These are phyloP conservation scores for Drosophila pectinifera DNA, from an alignment of 1,140 invertebrate species.

Conservation along the genomic window DNA sequence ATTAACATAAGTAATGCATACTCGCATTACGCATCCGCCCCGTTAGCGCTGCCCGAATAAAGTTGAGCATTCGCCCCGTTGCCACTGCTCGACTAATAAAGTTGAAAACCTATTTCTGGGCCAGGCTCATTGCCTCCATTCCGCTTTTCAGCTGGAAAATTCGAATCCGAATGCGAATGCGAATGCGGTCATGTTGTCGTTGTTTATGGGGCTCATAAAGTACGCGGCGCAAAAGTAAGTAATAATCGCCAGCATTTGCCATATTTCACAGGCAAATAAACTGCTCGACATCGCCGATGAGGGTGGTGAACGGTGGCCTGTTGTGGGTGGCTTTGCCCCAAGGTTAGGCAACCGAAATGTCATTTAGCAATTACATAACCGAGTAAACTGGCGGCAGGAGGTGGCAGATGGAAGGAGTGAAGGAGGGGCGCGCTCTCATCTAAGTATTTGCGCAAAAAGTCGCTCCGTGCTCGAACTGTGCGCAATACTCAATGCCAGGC, in stretches of 20 bases:
- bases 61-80: slow-evolving; percentile 42
- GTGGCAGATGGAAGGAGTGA: too few species aligned
- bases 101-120: slow-evolving; percentile 42
- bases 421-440: slow-evolving; percentile 1
- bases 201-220: slow-evolving; percentile 67
- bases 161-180: slow-evolving; percentile 3
- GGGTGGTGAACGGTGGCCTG: slow-evolving; percentile 1
- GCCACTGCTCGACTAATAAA: slow-evolving; percentile 18
- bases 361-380: slow-evolving; percentile 76
- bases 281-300: slow-evolving; percentile 26
- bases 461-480: slow-evolving; percentile 21
- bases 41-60: slow-evolving; percentile 16
- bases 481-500: slow-evolving; percentile 48
- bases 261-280: slow-evolving; percentile 80
- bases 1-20: slow-evolving; percentile 36
- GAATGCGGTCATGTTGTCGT: slow-evolving; percentile 41
- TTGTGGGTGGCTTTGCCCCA: slow-evolving; percentile 13
- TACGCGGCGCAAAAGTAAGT: slow-evolving; percentile 57
- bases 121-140: slow-evolving; percentile 33
- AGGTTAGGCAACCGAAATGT: slow-evolving; percentile 61
- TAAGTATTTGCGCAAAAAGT: slow-evolving; percentile 51
- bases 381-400: slow-evolving; percentile 46
- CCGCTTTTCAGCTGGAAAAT: slow-evolving; percentile 32
- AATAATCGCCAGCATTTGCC: slow-evolving; percentile 77
- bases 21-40: slow-evolving; percentile 41